Evolutionary conservation across 2,888 invertebrate genomes (phyloP).

Genomic region (Euzetes globulus): DNA sequence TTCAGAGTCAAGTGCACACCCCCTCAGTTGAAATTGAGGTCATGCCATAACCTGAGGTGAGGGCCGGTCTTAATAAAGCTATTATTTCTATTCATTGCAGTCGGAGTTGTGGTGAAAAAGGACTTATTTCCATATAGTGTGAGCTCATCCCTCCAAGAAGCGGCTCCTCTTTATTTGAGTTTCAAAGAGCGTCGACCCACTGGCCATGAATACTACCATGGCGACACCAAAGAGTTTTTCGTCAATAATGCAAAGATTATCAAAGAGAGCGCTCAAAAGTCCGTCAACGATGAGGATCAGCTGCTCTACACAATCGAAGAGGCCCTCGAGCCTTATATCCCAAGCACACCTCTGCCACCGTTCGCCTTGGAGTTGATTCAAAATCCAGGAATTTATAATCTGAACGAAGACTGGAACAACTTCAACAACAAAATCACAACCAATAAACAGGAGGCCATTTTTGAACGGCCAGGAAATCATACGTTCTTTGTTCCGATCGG

Average conservation of each 20-base stretch:
- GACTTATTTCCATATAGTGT: constrained; percentile 38
- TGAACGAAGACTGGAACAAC: neutral
- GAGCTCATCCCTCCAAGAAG: constrained; percentile 35
- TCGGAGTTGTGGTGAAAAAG: constrained; percentile 38
- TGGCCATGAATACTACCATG: constrained; percentile 3
- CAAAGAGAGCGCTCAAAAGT: constrained; percentile 40
- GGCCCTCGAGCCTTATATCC: constrained; percentile 65
- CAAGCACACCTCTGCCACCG: constrained; percentile 6
- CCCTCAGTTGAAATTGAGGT: no score
- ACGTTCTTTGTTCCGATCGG: constrained; percentile 76
- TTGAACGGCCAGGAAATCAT: constrained; percentile 48
- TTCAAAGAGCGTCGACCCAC: constrained; percentile 34
- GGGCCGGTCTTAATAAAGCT: neutral
- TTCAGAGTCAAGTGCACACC: no score
- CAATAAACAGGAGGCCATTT: constrained; percentile 23
- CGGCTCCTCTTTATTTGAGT: constrained; percentile 38
- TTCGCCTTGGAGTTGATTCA: constrained; percentile 25
- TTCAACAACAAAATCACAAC: neutral
- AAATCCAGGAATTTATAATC: constrained; percentile 14
- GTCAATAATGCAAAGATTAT: constrained; percentile 77
- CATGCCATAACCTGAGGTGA: no score
- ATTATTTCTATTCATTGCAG: constrained; percentile 25
- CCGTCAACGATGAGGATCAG: constrained; percentile 56
- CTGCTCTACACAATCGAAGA: constrained; percentile 80
- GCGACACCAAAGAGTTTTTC: constrained; percentile 49